phyloP scores from a whole-genome alignment of 2,113 vertebrate genomes.

The Semicossyphus pulcher region DNA sequence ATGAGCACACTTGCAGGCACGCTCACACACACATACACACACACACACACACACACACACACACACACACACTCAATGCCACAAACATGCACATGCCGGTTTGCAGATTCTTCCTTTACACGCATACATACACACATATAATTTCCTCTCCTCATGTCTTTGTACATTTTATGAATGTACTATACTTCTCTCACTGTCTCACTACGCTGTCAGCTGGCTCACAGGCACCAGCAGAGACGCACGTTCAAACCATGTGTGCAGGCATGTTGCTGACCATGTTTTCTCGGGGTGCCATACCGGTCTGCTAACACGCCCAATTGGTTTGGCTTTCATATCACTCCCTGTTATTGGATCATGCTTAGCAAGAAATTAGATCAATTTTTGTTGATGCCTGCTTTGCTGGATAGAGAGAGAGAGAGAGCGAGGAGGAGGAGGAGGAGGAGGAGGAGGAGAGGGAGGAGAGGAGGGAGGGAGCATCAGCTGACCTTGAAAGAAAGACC shows the following conservation, averaged over 20 bases:
- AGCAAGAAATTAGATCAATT: constrained; percentile 64
- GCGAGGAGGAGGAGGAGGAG: not conserved
- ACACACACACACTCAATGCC: not conserved
- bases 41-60: not conserved
- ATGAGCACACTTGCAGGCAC: constrained; percentile 41
- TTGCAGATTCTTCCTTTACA: not conserved
- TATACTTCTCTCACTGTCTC: constrained; percentile 7
- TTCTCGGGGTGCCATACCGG: constrained; percentile 21
- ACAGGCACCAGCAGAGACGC: constrained; percentile 15
- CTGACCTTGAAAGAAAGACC: constrained; percentile 84
- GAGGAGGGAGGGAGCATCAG: constrained; percentile 61
- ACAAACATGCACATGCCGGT: not conserved
- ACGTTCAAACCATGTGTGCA: constrained; percentile 28
- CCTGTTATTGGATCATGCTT: constrained; percentile 72
- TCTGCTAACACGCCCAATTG: constrained; percentile 63
- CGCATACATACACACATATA: constrained; percentile 10
- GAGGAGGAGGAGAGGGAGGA: not conserved
- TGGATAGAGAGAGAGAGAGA: constrained; percentile 17
- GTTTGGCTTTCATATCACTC: constrained; percentile 56
- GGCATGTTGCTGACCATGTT: constrained; percentile 40
- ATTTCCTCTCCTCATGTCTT: constrained; percentile 32
- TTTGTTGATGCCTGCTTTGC: constrained; percentile 65
- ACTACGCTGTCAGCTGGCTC: constrained; percentile 26
- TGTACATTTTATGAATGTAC: constrained; percentile 62
- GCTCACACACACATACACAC: not conserved